phyloP scores from a whole-genome alignment of 2,797 vertebrate species.

The Peromyscus attwateri region DNA sequence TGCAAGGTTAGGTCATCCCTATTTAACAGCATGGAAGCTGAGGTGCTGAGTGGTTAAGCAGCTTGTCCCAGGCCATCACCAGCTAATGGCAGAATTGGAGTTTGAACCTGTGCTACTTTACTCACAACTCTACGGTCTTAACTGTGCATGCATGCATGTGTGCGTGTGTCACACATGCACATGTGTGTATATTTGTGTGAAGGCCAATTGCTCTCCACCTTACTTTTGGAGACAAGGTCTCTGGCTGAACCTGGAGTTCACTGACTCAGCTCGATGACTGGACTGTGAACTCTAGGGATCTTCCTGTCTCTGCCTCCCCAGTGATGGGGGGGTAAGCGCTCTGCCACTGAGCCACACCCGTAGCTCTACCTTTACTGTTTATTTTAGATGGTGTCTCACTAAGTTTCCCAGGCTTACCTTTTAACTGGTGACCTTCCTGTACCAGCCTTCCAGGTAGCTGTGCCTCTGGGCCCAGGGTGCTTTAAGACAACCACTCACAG shows the following conservation, averaged over 20 bases:
- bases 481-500: background rate
- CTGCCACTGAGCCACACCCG: background rate
- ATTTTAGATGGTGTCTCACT: background rate
- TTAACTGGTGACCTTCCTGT: background rate
- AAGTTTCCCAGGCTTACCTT: background rate
- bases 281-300: background rate
- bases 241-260: background rate
- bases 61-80: background rate
- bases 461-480: background rate
- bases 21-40: background rate
- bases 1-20: background rate
- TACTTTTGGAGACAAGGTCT: background rate
- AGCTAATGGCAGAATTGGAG: background rate
- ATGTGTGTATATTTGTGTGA: background rate
- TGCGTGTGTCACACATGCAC: no score
- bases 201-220: background rate
- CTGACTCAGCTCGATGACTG: background rate
- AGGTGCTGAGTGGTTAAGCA: background rate
- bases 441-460: background rate
- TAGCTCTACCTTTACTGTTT: background rate
- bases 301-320: background rate
- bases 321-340: background rate
- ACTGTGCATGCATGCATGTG: background rate
- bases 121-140: background rate
- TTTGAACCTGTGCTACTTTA: background rate